A percentile compares a stretch with the other conserved stretches of the same genome.
Conservation (phyloP, 1,140 invertebrate species). For the Drosophila orosa region DNA sequence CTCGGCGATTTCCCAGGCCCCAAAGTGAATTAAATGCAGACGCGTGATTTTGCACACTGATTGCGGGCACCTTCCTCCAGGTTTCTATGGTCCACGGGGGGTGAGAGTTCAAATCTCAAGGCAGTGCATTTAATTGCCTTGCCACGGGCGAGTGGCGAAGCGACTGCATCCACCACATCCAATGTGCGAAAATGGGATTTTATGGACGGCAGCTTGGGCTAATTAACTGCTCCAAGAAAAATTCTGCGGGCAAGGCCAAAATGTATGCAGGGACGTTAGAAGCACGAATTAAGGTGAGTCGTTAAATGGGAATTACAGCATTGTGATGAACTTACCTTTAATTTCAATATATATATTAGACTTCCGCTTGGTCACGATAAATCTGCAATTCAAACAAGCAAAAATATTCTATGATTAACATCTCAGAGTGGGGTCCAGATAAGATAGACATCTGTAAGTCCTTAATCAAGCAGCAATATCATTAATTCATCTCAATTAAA, state of each 20-base stretch:
- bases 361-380: background rate
- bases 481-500: conserved; percentile 49
- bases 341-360: background rate
- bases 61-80: conserved; percentile 23
- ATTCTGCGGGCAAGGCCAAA: background rate
- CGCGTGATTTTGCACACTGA: conserved; percentile 67
- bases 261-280: conserved; percentile 3
- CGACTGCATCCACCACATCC: conserved; percentile 3
- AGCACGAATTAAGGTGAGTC: background rate
- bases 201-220: conserved; percentile 18
- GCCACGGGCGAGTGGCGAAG: background rate
- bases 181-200: conserved; percentile 28
- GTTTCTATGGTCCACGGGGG: background rate
- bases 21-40: conserved; percentile 69
- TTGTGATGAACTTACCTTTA: conserved; percentile 11
- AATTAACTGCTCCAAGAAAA: conserved; percentile 20
- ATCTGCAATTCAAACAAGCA: conserved; percentile 19
- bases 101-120: conserved; percentile 12
- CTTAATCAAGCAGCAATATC: conserved; percentile 30
- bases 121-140: conserved; percentile 30
- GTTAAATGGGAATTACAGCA: background rate
- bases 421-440: background rate
- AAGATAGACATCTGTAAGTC: conserved; percentile 1
- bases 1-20: conserved; percentile 50
- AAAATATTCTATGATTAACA: conserved; percentile 15